Conservation (phyloP, 1,140 invertebrate genomes). For the Heliconius himera region DNA sequence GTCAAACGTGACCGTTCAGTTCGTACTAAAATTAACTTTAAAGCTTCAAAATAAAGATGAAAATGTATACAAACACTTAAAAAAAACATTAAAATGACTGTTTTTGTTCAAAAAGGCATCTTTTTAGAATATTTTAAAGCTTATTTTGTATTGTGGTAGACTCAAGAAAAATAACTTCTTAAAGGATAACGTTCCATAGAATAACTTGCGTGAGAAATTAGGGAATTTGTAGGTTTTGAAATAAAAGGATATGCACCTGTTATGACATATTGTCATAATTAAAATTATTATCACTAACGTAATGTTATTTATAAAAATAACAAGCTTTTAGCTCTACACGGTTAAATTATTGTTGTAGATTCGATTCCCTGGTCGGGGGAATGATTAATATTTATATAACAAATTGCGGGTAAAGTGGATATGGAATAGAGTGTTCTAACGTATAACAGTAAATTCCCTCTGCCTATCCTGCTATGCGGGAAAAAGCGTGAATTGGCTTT, state of each 20-base stretch:
- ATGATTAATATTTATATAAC: too few species aligned
- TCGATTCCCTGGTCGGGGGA: too few species aligned
- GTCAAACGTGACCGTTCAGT: constrained; percentile 16
- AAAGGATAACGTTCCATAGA: constrained; percentile 16
- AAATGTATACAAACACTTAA: not conserved
- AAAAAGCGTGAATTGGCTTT: too few species aligned
- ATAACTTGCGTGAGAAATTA: constrained; percentile 19
- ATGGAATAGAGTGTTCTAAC: too few species aligned
- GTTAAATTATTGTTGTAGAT: too few species aligned
- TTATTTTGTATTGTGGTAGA: not conserved
- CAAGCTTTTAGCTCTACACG: too few species aligned
- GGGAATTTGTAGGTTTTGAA: not conserved
- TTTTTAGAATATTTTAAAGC: not conserved
- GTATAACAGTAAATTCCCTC: too few species aligned
- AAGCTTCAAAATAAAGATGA: not conserved
- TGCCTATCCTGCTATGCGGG: too few species aligned
- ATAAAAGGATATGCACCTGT: constrained; percentile 7
- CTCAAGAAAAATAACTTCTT: not conserved
- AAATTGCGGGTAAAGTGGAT: too few species aligned
- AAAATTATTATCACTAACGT: too few species aligned
- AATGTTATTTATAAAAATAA: too few species aligned
- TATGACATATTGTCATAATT: not conserved
- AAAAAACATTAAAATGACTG: not conserved
- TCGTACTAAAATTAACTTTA: not conserved
- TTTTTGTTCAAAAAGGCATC: not conserved